Evolutionary conservation across 2,797 vertebrate genomes (phyloP).

Genomic region (Ctenosaura bakeri): DNA sequence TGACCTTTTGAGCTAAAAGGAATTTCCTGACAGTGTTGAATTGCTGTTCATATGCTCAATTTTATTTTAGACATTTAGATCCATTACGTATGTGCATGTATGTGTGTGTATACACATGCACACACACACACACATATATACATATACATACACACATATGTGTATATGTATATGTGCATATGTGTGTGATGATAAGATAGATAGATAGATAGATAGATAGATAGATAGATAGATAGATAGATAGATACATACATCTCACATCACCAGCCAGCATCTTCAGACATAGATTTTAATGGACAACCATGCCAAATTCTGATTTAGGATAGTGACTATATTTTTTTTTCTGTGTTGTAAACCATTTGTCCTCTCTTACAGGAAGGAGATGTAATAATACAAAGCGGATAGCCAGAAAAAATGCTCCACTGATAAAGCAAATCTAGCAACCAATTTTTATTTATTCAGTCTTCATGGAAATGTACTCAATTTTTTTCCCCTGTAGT

Average conservation of each 20-base stretch:
- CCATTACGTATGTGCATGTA: neutral
- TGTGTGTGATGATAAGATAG: too few relatives aligned
- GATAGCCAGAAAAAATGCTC: neutral
- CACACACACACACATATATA: too few relatives aligned
- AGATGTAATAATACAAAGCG: neutral
- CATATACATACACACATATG: too few relatives aligned
- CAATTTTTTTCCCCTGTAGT: conserved; percentile 43
- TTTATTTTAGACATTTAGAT: conserved; percentile 41
- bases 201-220: too few relatives aligned
- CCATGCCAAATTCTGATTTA: neutral
- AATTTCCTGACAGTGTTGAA: neutral
- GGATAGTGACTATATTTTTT: neutral
- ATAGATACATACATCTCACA: too few relatives aligned
- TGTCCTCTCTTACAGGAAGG: neutral
- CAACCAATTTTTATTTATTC: conserved; percentile 50
- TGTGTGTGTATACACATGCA: too few relatives aligned
- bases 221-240: too few relatives aligned
- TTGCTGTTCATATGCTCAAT: neutral
- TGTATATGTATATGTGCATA: too few relatives aligned
- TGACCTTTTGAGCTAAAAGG: neutral
- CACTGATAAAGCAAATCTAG: conserved; percentile 52
- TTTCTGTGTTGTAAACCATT: neutral
- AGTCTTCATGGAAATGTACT: conserved; percentile 40
- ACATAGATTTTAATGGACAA: neutral
- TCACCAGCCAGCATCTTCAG: neutral